Evolutionary conservation across 2,797 vertebrate genomes (phyloP), one percentile per base, ranked within the genome.

Genomic region (Peromyscus attwateri): DNA sequence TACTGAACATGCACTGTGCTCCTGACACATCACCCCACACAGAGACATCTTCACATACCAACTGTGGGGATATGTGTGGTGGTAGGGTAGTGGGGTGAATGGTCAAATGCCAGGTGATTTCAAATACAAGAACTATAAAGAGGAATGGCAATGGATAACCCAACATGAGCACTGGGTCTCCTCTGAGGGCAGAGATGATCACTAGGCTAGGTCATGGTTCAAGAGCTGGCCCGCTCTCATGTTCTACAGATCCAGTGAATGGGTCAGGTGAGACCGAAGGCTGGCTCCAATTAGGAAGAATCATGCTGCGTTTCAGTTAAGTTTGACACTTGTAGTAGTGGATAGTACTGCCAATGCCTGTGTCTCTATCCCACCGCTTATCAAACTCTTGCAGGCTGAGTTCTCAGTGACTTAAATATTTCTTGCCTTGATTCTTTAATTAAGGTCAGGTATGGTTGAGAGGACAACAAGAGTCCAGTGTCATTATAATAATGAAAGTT

Each of bases 381-480:
- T 92, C 71, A n/a, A 52, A 70, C 0, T 16, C n/a, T 6, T 64
- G 87, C 3, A 40, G 52, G 77, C 68, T 93, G 66, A 43, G 89
- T 16, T 73, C 68, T 40, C 19, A 0, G 52, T 68, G 84, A 84
- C 94, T 92, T 87, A 73, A 93, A 55, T 77, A 68, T 82, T 90
- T 95, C 60, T 92, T 92, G 81, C 82, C 76, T 85, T 93, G 87
- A 94, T 84, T 92, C 73, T 76, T 96, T 97, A 98, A 98, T 97
- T 97, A 98, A 97, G 88, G 96, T 94, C 68, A 83, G 93, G 93
- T 85, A 97, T 71, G 97, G 93, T 97, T 97, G 95, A 98, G 73
- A 95, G 95, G 81, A 92, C 90, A 88, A 90, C 90, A 88, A 90
- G 43, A 91, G n/a, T 68, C 70, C 71, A 71, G 0, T 95, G 82